Percentiles rank a stretch among this genome's conserved stretches.
Conservation (phyloP, 1,140 invertebrate genomes). For the Drosophila yakuba region DNA sequence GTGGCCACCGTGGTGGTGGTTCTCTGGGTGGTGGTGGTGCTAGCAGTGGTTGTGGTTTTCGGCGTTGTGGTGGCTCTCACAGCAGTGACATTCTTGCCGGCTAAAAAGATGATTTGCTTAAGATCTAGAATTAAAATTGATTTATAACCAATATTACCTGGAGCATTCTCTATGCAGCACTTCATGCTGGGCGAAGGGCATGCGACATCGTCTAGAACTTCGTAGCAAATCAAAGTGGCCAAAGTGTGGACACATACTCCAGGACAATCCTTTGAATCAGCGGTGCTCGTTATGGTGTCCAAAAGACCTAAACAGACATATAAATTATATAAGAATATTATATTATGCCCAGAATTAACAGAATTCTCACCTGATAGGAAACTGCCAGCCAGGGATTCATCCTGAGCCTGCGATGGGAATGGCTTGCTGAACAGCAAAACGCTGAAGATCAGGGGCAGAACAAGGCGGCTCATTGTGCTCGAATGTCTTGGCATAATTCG, state of each 20-base stretch:
- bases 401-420: slow-evolving; percentile 85
- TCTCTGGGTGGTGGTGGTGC: slow-evolving; percentile 83
- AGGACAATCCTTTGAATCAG: slow-evolving; percentile 92
- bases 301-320: slow-evolving; percentile 87
- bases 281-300: slow-evolving; percentile 92
- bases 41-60: slow-evolving; percentile 66
- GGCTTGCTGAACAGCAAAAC: slow-evolving; percentile 30
- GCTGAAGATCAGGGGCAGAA: slow-evolving; percentile 25
- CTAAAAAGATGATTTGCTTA: background rate
- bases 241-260: slow-evolving; percentile 93
- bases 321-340: too few relatives aligned
- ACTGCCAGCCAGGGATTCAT: slow-evolving; percentile 91
- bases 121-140: too few relatives aligned
- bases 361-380: slow-evolving; percentile 89
- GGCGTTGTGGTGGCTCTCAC: slow-evolving; percentile 51
- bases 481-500: slow-evolving; percentile 10
- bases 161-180: slow-evolving; percentile 90
- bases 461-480: slow-evolving; percentile 19
- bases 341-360: too few relatives aligned
- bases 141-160: slow-evolving; percentile 80
- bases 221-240: slow-evolving; percentile 92
- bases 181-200: slow-evolving; percentile 92
- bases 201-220: slow-evolving; percentile 91
- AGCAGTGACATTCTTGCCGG: slow-evolving; percentile 64
- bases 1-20: slow-evolving; percentile 70